Evolutionary conservation across 2,797 vertebrate species (phyloP), one percentile per base, ranked within the genome.

Genomic region (Orestias chungarensis): DNA sequence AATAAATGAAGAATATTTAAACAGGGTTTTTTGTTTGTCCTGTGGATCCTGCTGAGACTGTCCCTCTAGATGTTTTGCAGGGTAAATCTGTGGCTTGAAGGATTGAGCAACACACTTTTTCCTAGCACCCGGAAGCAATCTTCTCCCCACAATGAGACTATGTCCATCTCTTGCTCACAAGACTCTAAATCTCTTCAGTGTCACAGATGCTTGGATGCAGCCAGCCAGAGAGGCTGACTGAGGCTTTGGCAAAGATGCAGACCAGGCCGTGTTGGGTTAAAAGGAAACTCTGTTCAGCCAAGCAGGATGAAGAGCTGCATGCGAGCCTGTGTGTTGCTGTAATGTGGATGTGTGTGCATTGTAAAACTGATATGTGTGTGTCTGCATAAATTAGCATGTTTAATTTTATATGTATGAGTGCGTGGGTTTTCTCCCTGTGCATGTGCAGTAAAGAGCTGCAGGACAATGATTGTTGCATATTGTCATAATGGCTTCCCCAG

Each of bases 141-240:
- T 75, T 80, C 74, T 67, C 57, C 76, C 66, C 78, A 87, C 86
- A 88, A 83, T 87, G 79, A 90, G 85, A 82, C 84, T 86, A 85
- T 90, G 85, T 89, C 87, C 70, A 77, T 81, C 81, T 88, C 87
- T 82, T 87, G 82, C 75, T 68, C 73, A 74, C 79, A 80, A 79
- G 84, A 78, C 84, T 70, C 78, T 84, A 89, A 90, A 88, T 86
- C 85, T 91, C 83, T 81, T 69, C 67, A 82, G 69, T 84, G 89
- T 88, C 80, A 84, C 66, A 29, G 80, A 81, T 83, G 76, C 86
- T 88, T 85, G 75, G 86, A 83, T 64, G 70, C 68, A 71, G 78
- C 71, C 85, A 84, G 79, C 86, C 82, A 78, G 75, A 73, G 82
- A 75, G 68, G 78, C 68, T 0, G 0, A 54, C 68, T 0, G 0